Evolutionary conservation across 2,888 invertebrate species (phyloP).

Genomic region (Sicus ferrugineus): DNA sequence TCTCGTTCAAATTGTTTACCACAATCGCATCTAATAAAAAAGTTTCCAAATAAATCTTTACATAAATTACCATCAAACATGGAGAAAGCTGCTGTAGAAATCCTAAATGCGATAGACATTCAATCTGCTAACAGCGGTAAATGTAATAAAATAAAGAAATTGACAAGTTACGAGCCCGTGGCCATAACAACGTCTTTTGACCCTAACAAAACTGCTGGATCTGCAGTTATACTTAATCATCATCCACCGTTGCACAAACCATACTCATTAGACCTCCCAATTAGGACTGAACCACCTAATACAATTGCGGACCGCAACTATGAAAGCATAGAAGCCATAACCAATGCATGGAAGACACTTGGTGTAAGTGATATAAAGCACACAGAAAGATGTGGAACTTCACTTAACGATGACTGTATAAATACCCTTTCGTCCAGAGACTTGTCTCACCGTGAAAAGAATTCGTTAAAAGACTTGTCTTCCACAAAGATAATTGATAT

Average conservation of each 20-base stretch:
- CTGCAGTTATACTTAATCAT: slow-evolving; percentile 59
- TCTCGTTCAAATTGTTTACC: slow-evolving; percentile 40
- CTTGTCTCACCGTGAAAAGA: slow-evolving; percentile 61
- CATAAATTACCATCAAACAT: slow-evolving; percentile 54
- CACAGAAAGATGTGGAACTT: slow-evolving; percentile 66
- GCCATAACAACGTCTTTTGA: slow-evolving; percentile 60
- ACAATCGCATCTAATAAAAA: slow-evolving; percentile 43
- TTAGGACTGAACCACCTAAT: slow-evolving; percentile 55
- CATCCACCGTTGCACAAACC: slow-evolving; percentile 46
- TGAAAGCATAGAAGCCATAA: slow-evolving; percentile 79
- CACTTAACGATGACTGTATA: slow-evolving; percentile 55
- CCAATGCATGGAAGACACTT: slow-evolving; percentile 83
- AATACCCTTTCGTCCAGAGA: slow-evolving; percentile 65
- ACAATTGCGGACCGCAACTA: slow-evolving; percentile 66
- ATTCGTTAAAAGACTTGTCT: slow-evolving; percentile 39
- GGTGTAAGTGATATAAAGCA: slow-evolving; percentile 79
- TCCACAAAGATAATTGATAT: slow-evolving; percentile 54
- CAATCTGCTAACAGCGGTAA: slow-evolving; percentile 43
- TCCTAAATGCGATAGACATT: slow-evolving; percentile 33
- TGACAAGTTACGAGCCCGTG: slow-evolving; percentile 62
- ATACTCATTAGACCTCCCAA: slow-evolving; percentile 46
- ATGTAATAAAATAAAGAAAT: slow-evolving; percentile 61
- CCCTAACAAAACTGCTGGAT: slow-evolving; percentile 54
- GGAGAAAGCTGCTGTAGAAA: slow-evolving; percentile 39
- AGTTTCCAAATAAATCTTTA: slow-evolving; percentile 63